Percentiles rank a stretch among this genome's conserved stretches.
Evolutionary conservation across 2,888 invertebrate genomes (phyloP).

Genomic region (Zaprionus bogoriensis): DNA sequence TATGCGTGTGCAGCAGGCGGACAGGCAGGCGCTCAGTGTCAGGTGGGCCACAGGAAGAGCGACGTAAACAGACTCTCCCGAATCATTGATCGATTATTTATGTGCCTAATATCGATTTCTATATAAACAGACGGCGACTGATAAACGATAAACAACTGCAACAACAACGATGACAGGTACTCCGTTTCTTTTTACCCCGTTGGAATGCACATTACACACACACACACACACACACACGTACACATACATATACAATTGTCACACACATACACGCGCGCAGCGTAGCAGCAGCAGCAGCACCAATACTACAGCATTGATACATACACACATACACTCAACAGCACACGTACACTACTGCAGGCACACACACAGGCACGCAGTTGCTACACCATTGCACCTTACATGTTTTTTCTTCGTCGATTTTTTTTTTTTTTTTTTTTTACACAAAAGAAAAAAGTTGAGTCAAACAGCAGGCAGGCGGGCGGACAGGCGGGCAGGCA

Average conservation of each 20-base stretch:
- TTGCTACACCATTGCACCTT: conserved; percentile 65
- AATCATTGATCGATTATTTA: conserved; percentile 38
- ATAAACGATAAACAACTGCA: conserved; percentile 39
- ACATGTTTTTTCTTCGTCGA: conserved; percentile 64
- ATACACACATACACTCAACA: conserved; percentile 43
- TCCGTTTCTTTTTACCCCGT: conserved; percentile 65
- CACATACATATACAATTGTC: conserved; percentile 18
- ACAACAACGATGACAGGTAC: conserved; percentile 33
- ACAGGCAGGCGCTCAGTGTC: conserved; percentile 18
- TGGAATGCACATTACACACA: conserved; percentile 72
- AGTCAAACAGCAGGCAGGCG: conserved; percentile 22
- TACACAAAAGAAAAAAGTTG: conserved; percentile 39
- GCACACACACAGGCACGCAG: conserved; percentile 36
- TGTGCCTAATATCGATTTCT: conserved; percentile 43
- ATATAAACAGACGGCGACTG: conserved; percentile 25
- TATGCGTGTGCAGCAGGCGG: conserved; percentile 8
- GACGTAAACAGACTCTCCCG: conserved; percentile 38
- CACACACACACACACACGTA: conserved; percentile 18
- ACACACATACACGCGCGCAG: conserved; percentile 21
- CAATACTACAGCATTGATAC: conserved; percentile 40
- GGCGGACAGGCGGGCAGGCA: conserved; percentile 17
- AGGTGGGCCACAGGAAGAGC: conserved; percentile 37
- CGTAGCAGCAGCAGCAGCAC: conserved; percentile 42
- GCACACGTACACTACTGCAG: too few relatives aligned
- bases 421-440: conserved; percentile 22